Evolutionary conservation across 2,888 invertebrate species (phyloP).

Genomic region (Nebria salina): DNA sequence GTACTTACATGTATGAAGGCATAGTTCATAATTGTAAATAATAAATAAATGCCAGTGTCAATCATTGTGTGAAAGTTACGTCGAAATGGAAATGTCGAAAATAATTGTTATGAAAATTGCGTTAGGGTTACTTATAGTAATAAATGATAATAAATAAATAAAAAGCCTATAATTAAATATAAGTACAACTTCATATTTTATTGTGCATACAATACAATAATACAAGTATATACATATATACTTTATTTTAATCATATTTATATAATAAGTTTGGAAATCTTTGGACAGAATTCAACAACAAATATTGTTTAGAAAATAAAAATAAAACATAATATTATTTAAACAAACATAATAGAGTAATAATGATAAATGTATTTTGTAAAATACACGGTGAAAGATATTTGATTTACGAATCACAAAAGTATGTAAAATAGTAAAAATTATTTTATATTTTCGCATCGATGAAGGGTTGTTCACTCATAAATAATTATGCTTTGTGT

Average conservation of each 20-base stretch:
- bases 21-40: not conserved
- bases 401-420: conserved; percentile 55
- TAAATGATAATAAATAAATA: not conserved
- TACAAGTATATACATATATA: conserved; percentile 66
- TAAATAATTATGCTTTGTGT: not conserved
- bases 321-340: conserved; percentile 1
- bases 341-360: conserved; percentile 61
- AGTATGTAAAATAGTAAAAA: conserved; percentile 50
- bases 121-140: not conserved
- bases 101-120: not conserved
- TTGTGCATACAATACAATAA: conserved; percentile 63
- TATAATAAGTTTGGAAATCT: conserved; percentile 60
- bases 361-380: conserved; percentile 52
- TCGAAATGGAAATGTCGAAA: no score
- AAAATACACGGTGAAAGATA: conserved; percentile 56
- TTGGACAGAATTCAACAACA: conserved; percentile 65
- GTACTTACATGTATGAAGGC: not conserved
- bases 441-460: conserved; percentile 39
- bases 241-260: conserved; percentile 60
- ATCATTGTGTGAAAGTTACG: not conserved
- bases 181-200: conserved; percentile 60
- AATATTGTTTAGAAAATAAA: conserved; percentile 57
- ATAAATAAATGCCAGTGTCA: not conserved
- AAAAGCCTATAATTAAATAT: conserved; percentile 36
- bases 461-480: conserved; percentile 35